Conservation (phyloP, 2,888 invertebrate species). For the Myopa tessellatipennis region DNA sequence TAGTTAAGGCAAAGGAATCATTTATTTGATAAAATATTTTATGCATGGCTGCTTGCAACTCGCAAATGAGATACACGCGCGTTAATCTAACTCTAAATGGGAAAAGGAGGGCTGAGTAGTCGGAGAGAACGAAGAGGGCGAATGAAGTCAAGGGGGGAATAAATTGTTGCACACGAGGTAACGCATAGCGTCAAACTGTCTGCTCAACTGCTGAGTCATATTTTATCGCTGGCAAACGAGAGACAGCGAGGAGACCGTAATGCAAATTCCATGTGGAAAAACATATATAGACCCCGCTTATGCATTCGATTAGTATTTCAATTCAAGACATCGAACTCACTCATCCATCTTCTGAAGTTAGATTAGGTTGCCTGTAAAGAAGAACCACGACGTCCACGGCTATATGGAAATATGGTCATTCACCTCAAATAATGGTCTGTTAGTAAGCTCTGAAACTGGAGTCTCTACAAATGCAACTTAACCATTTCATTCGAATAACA, state of each 20-base stretch:
- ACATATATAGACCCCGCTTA: no score
- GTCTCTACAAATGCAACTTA: no score
- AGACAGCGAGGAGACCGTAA: constrained; percentile 6
- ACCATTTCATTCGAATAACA: no score
- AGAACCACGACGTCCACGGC: no score
- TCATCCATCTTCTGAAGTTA: no score
- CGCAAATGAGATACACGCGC: constrained; percentile 13
- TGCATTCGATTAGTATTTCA: no score
- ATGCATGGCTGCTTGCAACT: constrained; percentile 5
- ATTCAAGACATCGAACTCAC: no score
- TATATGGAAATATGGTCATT: no score
- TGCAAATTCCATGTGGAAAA: neutral
- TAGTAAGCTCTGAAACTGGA: no score
- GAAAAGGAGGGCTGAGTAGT: neutral
- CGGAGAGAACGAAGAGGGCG: neutral
- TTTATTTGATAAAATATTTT: constrained; percentile 18
- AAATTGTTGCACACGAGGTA: neutral
- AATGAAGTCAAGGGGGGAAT: constrained; percentile 12
- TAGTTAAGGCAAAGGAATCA: neutral
- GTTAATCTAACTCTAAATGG: neutral
- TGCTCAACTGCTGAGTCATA: neutral
- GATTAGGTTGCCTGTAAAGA: no score
- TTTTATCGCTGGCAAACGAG: neutral
- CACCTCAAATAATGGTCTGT: no score
- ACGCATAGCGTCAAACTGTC: constrained; percentile 22